Evolutionary conservation across 2,113 vertebrate species (phyloP), one percentile per base, ranked within the genome.

Genomic region (Pleuronectes platessa): DNA sequence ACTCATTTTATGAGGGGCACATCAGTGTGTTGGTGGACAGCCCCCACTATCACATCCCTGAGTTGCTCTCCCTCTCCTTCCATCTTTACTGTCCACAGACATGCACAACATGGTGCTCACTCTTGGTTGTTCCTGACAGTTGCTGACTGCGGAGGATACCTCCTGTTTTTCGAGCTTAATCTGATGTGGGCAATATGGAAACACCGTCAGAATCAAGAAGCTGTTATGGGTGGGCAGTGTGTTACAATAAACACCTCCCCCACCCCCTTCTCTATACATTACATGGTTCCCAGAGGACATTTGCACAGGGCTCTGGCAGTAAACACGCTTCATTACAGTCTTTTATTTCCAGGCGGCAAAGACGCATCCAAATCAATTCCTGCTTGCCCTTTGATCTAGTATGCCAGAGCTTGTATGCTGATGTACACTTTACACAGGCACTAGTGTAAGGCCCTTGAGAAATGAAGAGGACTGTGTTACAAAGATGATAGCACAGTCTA

Each of bases 351-450:
- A 68, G 51, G 71, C 71, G 3, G 74, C 69, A 54, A 68, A 72
- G 67, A 88, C 3, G 69, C 76, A 86, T 88, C 76, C 70, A 78
- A 86, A 88, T 88, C 82, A 85, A 84, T 90, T 86, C 78, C 74
- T 71, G 47, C 26, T 80, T 79, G 74, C 12, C 74, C 79, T 88
- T 83, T 90, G 86, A 90, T 86, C 76, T 56, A 51, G 58, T 53
- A 15, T 79, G 68, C 71, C 66, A 23, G 58, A 68, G 64, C 74
- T 71, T 79, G 66, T 63, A 63, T 11, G 61, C 70, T 40, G 71
- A 47, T 24, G 40, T 68, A 27, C 55, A 68, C 68, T 74, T 76
- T 55, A 76, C 37, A 76, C 64, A 73, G 58, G 45, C 68, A 2
- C 72, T 65, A 42, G 54, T 4, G 15, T 17, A 15, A 77, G 40